Evolutionary conservation across 2,888 invertebrate species (phyloP), one percentile per base, ranked within the genome.

Genomic region (Maniola hyperantus): DNA sequence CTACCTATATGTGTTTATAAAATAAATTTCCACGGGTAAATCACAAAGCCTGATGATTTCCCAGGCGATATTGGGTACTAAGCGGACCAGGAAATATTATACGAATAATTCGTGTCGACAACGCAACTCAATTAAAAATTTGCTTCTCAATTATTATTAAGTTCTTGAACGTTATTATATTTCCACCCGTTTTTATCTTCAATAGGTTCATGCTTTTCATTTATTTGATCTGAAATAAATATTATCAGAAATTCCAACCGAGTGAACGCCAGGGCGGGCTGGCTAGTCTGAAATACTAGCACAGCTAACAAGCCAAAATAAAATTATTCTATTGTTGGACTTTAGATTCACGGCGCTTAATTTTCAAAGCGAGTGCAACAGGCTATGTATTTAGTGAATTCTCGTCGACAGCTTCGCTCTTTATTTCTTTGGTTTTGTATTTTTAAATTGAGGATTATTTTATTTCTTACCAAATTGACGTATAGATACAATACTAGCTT

Each of bases 321-420:
- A n/a, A 39, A 11, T 39, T 11, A 39, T 42, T n/a, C 42, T 46
- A 50, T 39, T 53, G 60, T 65, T 66, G 36, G 68, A 64, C 66
- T 71, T 69, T 66, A 36, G 34, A 59, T 63, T 60, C 64, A 36
- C 18, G 54, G 15, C n/a, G 54, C n/a, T 54, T 55, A 55, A 55
- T 36, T 55, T 55, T 1, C 18, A n/a, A 55, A 55, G 36, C 55
- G 36, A 36, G 55, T 18, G 18, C 39, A 55, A 36, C 39, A 55
- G 39, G 18, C 20, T 20, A 39, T 11, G 36, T 39, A 39, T 55
- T 39, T 0, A 51, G 51, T 51, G 33, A 51, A 55, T 55, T 55
- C 36, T 5, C 10, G 11, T 55, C 18, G 39, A 39, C 39, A 39
- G 18, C 36, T 55, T 39, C 4, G 11, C 39, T 15, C 5, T 55